These are phyloP conservation scores for Lycocorax pyrrhopterus DNA, from an alignment of 2,113 vertebrate genomes.

Conservation along the genomic window DNA sequence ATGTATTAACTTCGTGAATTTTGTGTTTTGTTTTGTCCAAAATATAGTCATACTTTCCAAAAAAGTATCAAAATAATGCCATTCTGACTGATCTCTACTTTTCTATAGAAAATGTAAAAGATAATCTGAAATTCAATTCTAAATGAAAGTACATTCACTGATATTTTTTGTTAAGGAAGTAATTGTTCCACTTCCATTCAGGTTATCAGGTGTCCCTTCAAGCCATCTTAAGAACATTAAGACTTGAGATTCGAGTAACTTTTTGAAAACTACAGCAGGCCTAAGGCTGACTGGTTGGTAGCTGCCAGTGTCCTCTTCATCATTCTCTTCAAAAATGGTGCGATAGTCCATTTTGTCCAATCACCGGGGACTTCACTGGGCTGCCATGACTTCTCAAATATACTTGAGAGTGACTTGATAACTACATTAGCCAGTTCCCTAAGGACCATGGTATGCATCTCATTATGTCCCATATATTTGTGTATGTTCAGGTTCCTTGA, in stretches of 20 bases:
- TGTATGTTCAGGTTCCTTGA: not conserved
- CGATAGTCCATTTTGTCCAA: not conserved
- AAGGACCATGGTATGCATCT: not conserved
- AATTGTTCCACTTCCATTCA: not conserved
- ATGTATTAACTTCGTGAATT: not conserved
- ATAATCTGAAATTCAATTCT: not conserved
- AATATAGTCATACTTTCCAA: not conserved
- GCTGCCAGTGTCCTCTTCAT: not conserved
- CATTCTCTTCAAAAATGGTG: not conserved
- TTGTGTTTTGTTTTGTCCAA: not conserved
- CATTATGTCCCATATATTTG: not conserved
- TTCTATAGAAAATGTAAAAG: not conserved
- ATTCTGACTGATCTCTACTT: not conserved
- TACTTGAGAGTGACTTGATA: not conserved
- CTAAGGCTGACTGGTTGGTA: not conserved
- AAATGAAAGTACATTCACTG: not conserved
- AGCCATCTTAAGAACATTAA: not conserved
- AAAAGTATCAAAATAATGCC: not conserved
- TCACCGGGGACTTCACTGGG: not conserved
- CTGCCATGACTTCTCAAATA: not conserved
- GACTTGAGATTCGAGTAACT: not conserved
- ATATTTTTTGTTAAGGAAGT: not conserved
- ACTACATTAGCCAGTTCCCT: not conserved
- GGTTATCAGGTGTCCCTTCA: not conserved
- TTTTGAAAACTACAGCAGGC: not conserved